Evolutionary conservation across 2,113 vertebrate genomes (phyloP), one percentile per base, ranked within the genome.

Genomic region (Poecilia latipinna): DNA sequence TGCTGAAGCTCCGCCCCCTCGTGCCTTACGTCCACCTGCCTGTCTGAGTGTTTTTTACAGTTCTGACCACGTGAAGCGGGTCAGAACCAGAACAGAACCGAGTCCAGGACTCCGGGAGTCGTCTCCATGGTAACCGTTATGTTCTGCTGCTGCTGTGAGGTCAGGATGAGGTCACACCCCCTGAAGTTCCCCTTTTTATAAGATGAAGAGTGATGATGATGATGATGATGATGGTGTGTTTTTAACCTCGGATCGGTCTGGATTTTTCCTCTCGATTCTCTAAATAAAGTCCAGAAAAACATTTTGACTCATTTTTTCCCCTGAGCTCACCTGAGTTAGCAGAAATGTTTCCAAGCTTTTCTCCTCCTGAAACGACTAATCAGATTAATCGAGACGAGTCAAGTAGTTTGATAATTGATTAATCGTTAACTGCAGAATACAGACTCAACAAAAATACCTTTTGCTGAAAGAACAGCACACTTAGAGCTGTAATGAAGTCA

Each of bases 1-100:
- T 69, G 28, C 28, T 70, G 54, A 68, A 65, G 74, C 66, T 66
- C 86, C 61, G 26, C 74, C 82, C 79, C 72, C 72, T 39, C 10
- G 90, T 93, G 91, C 93, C 93, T 93, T 93, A 89, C 26, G 74
- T 12, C 29, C 62, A 63, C 26, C 26, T 82, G 63, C 65, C 19
- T 60, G 42, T 37, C 17, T 63, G 28, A 57, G 24, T 57, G 51
- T 57, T 57, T 57, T 57, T 10, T 57, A 54, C 48, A 19, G 54
- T 31, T 74, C 71, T 32, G 71, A 71, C 67, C 35, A 29, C 48
- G 54, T 74, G 48, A 51, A n/a, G 8, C 39, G 44, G 22, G 61
- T 44, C 28, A 13, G n/a, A 35, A 8, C n/a, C 65, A 12, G 44
- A 19, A 51, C 48, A 24, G 39, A 42, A 42, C 48, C 48, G 19